Evolutionary conservation across 2,888 invertebrate genomes (phyloP), one percentile per base, ranked within the genome.

Genomic region (Clepsis dumicolana): DNA sequence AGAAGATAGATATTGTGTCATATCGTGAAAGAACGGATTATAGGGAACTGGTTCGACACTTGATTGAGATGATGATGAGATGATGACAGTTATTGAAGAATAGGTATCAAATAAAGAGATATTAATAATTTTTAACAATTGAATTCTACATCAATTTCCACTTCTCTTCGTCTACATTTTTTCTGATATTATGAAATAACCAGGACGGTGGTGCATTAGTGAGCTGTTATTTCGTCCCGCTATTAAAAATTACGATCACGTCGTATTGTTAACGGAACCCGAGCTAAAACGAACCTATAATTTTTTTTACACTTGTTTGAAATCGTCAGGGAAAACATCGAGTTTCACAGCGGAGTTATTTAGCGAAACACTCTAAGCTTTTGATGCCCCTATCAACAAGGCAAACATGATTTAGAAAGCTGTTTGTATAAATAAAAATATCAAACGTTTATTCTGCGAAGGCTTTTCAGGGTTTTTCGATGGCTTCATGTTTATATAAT

Each of bases 361-460:
- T 50, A 35, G 44, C 62, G n/a, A 56, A 67, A 56, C n/a, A 62
- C 38, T 50, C 56, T 67, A 62, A 67, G 57, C 67, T 50, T 67
- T 67, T 67, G 61, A 67, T 50, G 61, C 25, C 62, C 65, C 62
- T 57, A 63, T 62, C 62, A 63, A 67, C 62, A 67, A 63, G 50
- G 67, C 62, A 67, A 63, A 63, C 50, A 63, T 29, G 29, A 56
- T 62, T 62, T 57, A 57, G 38, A 29, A 38, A 62, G 41, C 27
- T 35, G 54, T 61, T 61, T 53, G 38, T 12, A 59, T 52, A 59
- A 35, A 38, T 16, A 59, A 27, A 52, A 61, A 66, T 18, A 66
- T 61, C 16, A 29, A 60, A 53, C 53, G 53, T n/a, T 59, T 59
- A 24, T 24, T 29, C 50, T 50, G 24, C 12, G n/a, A 21, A 18